Percentiles rank a stretch among this genome's conserved stretches.
These are phyloP conservation scores for Bos indicus DNA, from an alignment of 2,113 vertebrate species.

Conservation along the genomic window DNA sequence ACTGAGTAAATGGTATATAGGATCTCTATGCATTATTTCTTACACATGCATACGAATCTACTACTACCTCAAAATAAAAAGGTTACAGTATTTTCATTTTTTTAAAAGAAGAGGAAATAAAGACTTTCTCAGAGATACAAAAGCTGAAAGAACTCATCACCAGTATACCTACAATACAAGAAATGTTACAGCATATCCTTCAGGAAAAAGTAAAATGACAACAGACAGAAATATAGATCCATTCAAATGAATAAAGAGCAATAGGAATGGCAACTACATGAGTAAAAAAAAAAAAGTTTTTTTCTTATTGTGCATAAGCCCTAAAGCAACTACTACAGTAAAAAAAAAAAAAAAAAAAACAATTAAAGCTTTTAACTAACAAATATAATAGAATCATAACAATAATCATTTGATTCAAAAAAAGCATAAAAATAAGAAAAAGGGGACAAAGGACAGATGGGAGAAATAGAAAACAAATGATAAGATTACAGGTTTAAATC, in stretches of 20 bases:
- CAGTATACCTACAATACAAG: neutral
- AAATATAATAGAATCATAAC: neutral
- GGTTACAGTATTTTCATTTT: neutral
- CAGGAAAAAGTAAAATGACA: neutral
- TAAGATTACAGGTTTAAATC: neutral
- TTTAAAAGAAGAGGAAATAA: neutral
- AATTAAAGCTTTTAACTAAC: neutral
- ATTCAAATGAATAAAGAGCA: neutral
- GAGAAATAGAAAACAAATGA: neutral
- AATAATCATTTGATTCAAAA: neutral
- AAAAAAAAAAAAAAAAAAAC: neutral
- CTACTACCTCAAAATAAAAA: neutral
- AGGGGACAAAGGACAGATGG: neutral
- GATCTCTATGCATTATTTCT: neutral
- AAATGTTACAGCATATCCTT: neutral
- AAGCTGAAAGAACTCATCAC: neutral
- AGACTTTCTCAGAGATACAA: neutral
- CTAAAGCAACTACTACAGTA: neutral
- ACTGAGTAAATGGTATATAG: neutral
- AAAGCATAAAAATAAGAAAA: neutral
- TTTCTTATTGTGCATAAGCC: neutral
- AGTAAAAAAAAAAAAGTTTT: neutral
- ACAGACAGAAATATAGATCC: neutral
- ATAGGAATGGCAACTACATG: neutral
- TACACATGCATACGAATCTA: neutral